A percentile compares a stretch with the other conserved stretches of the same genome.
Evolutionary conservation across 1,140 invertebrate species (phyloP).

Genomic region (Eriosoma lanigerum): DNA sequence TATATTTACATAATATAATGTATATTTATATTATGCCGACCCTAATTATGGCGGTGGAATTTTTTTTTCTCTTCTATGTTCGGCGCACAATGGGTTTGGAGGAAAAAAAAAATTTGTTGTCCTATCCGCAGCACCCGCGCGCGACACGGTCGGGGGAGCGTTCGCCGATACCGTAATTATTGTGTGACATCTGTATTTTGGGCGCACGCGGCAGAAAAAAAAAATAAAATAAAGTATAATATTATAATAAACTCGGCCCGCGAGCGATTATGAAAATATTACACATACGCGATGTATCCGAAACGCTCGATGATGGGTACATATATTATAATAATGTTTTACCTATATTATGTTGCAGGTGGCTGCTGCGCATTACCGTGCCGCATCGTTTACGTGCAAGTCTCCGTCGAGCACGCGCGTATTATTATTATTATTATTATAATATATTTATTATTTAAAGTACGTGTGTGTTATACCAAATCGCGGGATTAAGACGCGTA

Average conservation of each 20-base stretch:
- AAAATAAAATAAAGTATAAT: conserved; percentile 38
- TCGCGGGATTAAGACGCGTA: conserved; percentile 17
- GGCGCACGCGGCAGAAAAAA: not conserved
- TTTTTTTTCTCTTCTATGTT: conserved; percentile 9
- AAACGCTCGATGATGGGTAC: not conserved
- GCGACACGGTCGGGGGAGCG: not conserved
- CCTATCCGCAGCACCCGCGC: not conserved
- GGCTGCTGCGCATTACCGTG: not conserved
- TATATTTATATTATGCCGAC: not conserved
- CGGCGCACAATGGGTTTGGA: conserved; percentile 3
- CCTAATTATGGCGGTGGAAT: conserved; percentile 27
- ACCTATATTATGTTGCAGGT: not conserved
- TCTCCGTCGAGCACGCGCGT: conserved; percentile 13
- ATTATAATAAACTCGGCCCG: no score
- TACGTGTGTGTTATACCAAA: conserved; percentile 24
- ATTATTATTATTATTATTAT: not conserved
- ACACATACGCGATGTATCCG: not conserved
- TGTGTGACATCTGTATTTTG: conserved; percentile 50
- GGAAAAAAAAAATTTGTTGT: not conserved
- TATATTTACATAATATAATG: not conserved
- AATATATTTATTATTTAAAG: not conserved
- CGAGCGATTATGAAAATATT: no score
- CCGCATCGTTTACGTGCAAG: no score
- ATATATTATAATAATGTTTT: not conserved
- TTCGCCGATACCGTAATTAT: conserved; percentile 33